Evolutionary conservation across 2,797 vertebrate genomes (phyloP).

Genomic region (Tinamus major): DNA sequence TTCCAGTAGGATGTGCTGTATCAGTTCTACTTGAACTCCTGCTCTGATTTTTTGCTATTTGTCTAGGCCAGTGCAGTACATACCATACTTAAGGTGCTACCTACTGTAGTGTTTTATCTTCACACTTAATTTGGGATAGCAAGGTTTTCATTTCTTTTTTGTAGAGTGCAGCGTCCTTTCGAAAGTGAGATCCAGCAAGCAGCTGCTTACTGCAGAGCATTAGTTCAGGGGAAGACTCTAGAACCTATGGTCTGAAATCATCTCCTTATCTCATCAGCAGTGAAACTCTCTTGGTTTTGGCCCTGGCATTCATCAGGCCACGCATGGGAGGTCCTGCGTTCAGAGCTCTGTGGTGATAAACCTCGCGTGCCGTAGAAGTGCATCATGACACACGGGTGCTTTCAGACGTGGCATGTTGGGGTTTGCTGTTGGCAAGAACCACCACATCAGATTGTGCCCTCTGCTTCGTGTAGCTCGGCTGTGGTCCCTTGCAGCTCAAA

Average conservation of each 20-base stretch:
- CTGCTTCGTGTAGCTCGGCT: background rate
- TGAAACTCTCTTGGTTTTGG: background rate
- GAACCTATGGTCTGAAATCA: background rate
- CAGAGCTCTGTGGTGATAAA: background rate
- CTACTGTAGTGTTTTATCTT: background rate
- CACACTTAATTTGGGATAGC: fast-evolving
- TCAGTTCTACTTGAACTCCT: background rate
- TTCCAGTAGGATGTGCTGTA: background rate
- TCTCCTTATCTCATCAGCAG: background rate
- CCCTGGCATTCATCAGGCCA: fast-evolving
- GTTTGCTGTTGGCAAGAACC: background rate
- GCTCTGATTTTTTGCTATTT: background rate
- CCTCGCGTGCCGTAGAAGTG: fast-evolving
- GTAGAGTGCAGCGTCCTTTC: fast-evolving
- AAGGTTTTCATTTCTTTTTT: background rate
- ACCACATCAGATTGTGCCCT: background rate
- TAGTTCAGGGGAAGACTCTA: background rate
- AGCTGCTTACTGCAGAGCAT: background rate
- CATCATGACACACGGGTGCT: fast-evolving
- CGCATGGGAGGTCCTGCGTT: fast-evolving
- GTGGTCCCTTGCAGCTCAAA: background rate
- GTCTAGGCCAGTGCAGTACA: fast-evolving
- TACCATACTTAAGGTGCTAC: fast-evolving
- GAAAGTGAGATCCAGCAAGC: background rate
- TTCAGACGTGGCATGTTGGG: fast-evolving